Percentiles rank a stretch among this genome's conserved stretches.
phyloP scores from a whole-genome alignment of 1,140 invertebrate species.

The Drosophila athabasca region DNA sequence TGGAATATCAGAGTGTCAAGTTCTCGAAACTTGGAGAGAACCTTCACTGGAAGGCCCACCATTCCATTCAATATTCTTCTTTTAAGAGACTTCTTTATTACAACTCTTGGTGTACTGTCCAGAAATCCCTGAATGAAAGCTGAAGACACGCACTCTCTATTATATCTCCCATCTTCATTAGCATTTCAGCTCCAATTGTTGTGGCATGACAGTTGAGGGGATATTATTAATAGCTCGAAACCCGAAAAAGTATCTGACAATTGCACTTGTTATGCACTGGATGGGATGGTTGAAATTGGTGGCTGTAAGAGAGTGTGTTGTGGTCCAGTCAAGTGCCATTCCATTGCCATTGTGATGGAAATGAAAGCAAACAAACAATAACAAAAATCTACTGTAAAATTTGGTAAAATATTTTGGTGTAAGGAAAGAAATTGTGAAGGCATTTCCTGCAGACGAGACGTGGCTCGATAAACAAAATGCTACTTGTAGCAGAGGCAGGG shows the following conservation, averaged over 20 bases:
- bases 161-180: constrained; percentile 3
- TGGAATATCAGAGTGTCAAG: not conserved
- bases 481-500: not conserved
- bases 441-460: constrained; percentile 67
- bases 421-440: constrained; percentile 43
- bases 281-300: constrained; percentile 9
- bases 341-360: constrained; percentile 59
- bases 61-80: too few relatives aligned
- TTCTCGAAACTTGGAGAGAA: too few relatives aligned
- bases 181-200: constrained; percentile 6
- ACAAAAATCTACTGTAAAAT: constrained; percentile 42
- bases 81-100: too few relatives aligned
- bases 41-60: too few relatives aligned
- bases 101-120: not conserved
- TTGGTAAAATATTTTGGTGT: constrained; percentile 40
- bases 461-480: constrained; percentile 67
- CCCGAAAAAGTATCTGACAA: constrained; percentile 35
- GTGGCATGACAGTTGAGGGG: constrained; percentile 25
- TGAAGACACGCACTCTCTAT: not conserved
- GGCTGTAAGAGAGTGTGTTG: constrained; percentile 1
- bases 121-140: not conserved
- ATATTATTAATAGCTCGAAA: constrained; percentile 32
- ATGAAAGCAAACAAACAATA: constrained; percentile 46
- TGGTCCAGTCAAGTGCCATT: too few relatives aligned
- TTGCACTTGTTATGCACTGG: constrained; percentile 37